These are phyloP conservation scores for Lamprotornis superbus DNA, from an alignment of 2,113 vertebrate species.

Conservation along the genomic window DNA sequence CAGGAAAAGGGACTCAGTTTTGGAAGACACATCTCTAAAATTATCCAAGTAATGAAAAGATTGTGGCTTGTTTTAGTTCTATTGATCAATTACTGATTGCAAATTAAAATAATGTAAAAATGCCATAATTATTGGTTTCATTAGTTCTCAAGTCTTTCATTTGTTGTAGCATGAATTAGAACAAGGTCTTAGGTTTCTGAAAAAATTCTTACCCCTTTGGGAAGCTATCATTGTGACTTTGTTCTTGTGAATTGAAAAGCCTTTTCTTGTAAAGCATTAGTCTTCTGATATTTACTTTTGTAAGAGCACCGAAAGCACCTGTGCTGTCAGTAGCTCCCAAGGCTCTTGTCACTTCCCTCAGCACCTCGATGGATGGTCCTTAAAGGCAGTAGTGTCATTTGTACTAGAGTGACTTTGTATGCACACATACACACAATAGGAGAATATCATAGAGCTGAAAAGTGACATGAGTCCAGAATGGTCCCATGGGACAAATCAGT, in stretches of 20 bases:
- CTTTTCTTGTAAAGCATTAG: not conserved
- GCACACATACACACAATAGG: accelerated
- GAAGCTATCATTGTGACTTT: not conserved
- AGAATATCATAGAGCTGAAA: not conserved
- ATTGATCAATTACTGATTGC: not conserved
- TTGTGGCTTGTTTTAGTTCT: not conserved
- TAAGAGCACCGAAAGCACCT: not conserved
- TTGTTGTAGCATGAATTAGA: not conserved
- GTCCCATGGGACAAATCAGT: not conserved
- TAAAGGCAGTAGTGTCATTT: not conserved
- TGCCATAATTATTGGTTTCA: not conserved
- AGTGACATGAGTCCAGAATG: not conserved
- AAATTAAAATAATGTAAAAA: not conserved
- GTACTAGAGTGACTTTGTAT: not conserved
- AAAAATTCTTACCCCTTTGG: not conserved
- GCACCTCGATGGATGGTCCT: not conserved
- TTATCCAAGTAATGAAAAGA: not conserved
- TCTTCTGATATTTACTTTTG: not conserved
- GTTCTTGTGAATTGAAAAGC: not conserved
- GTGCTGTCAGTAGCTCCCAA: not conserved
- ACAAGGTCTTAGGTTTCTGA: not conserved
- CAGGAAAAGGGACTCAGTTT: not conserved
- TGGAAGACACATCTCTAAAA: not conserved
- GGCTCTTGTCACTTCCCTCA: not conserved
- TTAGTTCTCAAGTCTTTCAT: not conserved